phyloP scores from a whole-genome alignment of 1,140 invertebrate genomes.

The Hydropsyche tenuis region DNA sequence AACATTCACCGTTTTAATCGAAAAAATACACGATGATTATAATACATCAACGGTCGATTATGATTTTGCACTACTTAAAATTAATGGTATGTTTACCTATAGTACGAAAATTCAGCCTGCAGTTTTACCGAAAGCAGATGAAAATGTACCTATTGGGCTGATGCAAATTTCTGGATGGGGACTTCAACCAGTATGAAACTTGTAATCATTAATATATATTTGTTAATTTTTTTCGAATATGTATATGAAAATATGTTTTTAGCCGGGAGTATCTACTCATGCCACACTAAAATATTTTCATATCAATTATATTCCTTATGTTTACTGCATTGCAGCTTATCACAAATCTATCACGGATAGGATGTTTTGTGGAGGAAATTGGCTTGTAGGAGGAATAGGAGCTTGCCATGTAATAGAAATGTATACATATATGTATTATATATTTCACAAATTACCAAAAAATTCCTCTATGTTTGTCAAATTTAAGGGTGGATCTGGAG shows the following conservation, averaged over 20 bases:
- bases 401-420: conserved; percentile 56
- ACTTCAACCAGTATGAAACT: no score
- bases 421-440: no score
- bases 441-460: no score
- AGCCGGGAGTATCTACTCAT: no score
- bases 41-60: conserved; percentile 57
- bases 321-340: conserved; percentile 46
- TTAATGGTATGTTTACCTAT: conserved; percentile 53
- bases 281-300: no score
- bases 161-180: no score
- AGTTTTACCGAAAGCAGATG: no score
- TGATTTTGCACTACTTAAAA: conserved; percentile 56
- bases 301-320: no score
- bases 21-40: conserved; percentile 55
- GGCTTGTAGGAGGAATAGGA: conserved; percentile 50
- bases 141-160: no score
- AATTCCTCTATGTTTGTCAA: no score
- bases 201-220: neutral
- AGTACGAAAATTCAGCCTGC: conserved; percentile 43
- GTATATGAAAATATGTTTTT: no score
- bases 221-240: no score
- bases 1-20: conserved; percentile 53
- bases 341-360: conserved; percentile 55
- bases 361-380: conserved; percentile 61
- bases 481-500: conserved; percentile 59